Evolutionary conservation across 2,113 vertebrate genomes (phyloP), one percentile per base, ranked within the genome.

Genomic region (Eudyptes chrysolophus): DNA sequence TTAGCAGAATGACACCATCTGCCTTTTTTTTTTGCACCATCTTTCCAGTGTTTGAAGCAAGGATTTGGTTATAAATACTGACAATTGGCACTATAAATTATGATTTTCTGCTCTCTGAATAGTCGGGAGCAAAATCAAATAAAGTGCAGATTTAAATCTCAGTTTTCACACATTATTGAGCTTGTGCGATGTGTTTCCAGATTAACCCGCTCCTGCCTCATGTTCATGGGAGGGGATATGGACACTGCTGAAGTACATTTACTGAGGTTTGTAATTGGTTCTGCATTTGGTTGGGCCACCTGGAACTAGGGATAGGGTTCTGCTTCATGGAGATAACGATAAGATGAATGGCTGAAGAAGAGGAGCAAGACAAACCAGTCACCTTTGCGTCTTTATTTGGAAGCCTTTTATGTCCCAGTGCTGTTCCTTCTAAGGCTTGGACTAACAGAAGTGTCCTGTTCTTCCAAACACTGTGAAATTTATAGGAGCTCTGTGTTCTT

Each of bases 271-370:
- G 26, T 25, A 46, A 58, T 16, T 24, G 60, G 34, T 22, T 78
- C 65, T 85, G 52, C 55, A 4, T n/a, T 57, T 0, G 3, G 10
- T 21, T 75, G 55, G 32, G 29, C 14, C 52, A 40, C 10, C 25
- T 40, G 70, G 61, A 75, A 52, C 16, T 21, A 40, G 27, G 42
- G 32, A 17, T 10, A 27, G 49, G 6, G 27, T 13, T 83, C 66
- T 65, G 57, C 90, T 40, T 22, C 5, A 0, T 7, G 16, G 40
- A 65, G 89, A 27, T 52, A 32, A 40, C 1, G 0, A 15, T 0
- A 2, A 74, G 38, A 22, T 21, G 51, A 62, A 49, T 7, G 25
- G 42, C 48, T 69, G 71, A 48, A 36, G 44, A 55, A 80, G 40
- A 6, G 25, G 9, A 57, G 16, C 44, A 75, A 54, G 32, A 71